These are phyloP conservation scores for Emberiza fucata DNA, from an alignment of 2,113 vertebrate species.

Conservation along the genomic window DNA sequence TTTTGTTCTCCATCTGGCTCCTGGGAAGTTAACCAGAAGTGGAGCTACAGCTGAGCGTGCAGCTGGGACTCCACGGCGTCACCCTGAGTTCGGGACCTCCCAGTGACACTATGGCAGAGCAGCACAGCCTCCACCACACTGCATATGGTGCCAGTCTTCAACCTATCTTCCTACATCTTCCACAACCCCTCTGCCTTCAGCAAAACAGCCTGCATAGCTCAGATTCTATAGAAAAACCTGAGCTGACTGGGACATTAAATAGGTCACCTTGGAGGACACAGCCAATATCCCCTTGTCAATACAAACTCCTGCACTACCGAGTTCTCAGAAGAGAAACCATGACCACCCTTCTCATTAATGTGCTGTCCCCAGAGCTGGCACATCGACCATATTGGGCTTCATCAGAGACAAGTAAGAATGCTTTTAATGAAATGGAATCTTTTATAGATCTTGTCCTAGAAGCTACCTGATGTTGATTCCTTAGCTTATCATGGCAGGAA, in stretches of 20 bases:
- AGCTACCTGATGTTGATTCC: not conserved
- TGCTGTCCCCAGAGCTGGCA: not conserved
- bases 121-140: not conserved
- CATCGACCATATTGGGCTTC: not conserved
- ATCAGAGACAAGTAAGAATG: not conserved
- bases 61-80: not conserved
- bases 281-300: not conserved
- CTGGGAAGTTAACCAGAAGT: not conserved
- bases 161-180: not conserved
- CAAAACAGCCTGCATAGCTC: not conserved
- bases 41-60: not conserved
- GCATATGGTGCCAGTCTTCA: accelerated
- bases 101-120: not conserved
- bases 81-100: not conserved
- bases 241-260: not conserved
- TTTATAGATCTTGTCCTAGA: not conserved
- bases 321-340: not conserved
- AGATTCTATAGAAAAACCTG: not conserved
- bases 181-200: not conserved
- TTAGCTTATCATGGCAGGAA: not conserved
- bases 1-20: not conserved
- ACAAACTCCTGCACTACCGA: not conserved
- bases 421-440: not conserved
- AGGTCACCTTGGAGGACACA: accelerated
- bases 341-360: not conserved